These are phyloP conservation scores for Sepioteuthis lessoniana DNA, from an alignment of 2,888 invertebrate genomes.

Conservation along the genomic window DNA sequence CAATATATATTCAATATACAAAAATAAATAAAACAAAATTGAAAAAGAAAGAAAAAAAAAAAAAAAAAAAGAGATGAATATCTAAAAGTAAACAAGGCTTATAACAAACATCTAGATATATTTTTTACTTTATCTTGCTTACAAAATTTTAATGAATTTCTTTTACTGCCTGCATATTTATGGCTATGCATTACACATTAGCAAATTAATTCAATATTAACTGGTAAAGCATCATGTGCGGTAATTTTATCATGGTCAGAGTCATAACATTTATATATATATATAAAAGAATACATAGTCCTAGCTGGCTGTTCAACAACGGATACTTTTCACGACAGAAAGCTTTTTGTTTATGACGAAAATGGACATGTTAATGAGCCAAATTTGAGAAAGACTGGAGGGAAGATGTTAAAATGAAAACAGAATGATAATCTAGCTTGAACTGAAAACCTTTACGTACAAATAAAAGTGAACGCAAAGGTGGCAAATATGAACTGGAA, in stretches of 20 bases:
- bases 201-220: conserved; percentile 33
- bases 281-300: not conserved
- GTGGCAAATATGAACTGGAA: too few relatives aligned
- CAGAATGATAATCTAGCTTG: not conserved
- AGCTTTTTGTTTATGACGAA: not conserved
- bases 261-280: not conserved
- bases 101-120: not conserved
- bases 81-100: not conserved
- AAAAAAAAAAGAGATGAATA: not conserved
- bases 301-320: not conserved
- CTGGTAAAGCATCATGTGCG: not conserved
- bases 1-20: not conserved
- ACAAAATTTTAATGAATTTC: not conserved
- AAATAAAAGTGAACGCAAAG: too few relatives aligned
- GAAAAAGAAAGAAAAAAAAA: too few relatives aligned
- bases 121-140: not conserved
- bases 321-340: not conserved
- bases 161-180: not conserved
- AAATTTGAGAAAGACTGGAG: not conserved
- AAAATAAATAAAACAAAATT: not conserved
- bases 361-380: not conserved
- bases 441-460: too few relatives aligned
- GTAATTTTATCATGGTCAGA: not conserved
- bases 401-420: not conserved
- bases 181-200: not conserved